Conservation (phyloP, 1,140 invertebrate species). For the Fopius arisanus region DNA sequence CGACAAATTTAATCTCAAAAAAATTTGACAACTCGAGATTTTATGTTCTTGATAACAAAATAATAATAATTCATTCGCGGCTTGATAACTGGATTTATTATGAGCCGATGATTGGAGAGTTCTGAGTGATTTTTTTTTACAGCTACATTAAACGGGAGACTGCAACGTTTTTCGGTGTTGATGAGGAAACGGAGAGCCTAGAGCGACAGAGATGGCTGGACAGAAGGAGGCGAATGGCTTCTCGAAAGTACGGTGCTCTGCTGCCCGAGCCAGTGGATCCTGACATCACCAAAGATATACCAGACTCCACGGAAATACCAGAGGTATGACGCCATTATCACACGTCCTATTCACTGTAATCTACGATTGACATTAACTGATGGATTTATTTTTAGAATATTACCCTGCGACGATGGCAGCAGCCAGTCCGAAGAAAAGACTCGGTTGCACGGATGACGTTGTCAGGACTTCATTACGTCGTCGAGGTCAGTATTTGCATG, state of each 20-base stretch:
- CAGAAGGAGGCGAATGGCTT: slow-evolving; percentile 76
- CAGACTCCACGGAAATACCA: slow-evolving; percentile 57
- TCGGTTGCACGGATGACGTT: slow-evolving; percentile 75
- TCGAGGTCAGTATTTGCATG: slow-evolving; percentile 75
- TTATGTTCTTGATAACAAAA: background rate
- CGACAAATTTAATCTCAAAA: background rate
- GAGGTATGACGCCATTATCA: slow-evolving; percentile 44
- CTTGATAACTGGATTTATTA: too few relatives aligned
- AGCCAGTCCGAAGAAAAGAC: slow-evolving; percentile 69
- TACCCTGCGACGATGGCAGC: slow-evolving; percentile 60
- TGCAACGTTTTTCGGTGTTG: slow-evolving; percentile 81
- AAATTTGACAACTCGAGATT: too few relatives aligned
- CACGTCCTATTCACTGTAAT: background rate
- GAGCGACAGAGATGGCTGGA: slow-evolving; percentile 79
- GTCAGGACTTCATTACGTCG: slow-evolving; percentile 73
- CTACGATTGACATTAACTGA: background rate
- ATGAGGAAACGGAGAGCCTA: slow-evolving; percentile 74
- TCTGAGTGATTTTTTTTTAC: slow-evolving; percentile 23
- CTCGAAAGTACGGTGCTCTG: slow-evolving; percentile 73
- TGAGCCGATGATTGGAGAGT: too few relatives aligned
- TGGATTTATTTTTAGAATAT: slow-evolving; percentile 50
- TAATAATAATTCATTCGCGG: too few relatives aligned
- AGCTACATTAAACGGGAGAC: slow-evolving; percentile 79
- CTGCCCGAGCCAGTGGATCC: slow-evolving; percentile 70
- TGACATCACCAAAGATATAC: slow-evolving; percentile 68